Percentiles rank a stretch among this genome's conserved stretches.
phyloP scores from a whole-genome alignment of 2,113 vertebrate species.

The Aegypius monachus region DNA sequence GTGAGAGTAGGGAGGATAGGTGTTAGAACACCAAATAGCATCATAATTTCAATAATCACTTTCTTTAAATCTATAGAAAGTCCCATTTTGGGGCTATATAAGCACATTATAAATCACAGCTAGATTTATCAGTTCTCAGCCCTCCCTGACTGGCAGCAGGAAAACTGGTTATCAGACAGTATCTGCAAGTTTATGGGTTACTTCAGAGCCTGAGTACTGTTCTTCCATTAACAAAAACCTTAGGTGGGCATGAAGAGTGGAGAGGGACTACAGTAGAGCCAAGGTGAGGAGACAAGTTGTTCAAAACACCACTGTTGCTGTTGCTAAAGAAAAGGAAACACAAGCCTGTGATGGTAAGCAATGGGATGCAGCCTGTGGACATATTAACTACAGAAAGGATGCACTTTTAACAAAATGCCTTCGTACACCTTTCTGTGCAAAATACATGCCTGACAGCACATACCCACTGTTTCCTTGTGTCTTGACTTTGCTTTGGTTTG shows the following conservation, averaged over 20 bases:
- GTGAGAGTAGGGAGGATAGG: not conserved
- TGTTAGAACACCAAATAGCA: not conserved
- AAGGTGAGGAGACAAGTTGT: not conserved
- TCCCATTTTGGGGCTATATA: not conserved
- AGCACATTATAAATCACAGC: not conserved
- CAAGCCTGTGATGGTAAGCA: not conserved
- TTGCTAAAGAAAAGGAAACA: not conserved
- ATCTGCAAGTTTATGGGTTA: not conserved
- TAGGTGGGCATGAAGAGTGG: fast-evolving
- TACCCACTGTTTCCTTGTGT: not conserved
- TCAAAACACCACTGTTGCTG: fast-evolving
- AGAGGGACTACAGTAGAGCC: not conserved
- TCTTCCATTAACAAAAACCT: not conserved
- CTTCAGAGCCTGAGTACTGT: not conserved
- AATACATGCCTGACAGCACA: not conserved
- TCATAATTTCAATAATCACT: not conserved
- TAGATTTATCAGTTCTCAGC: not conserved
- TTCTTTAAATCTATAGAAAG: not conserved
- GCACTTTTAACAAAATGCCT: not conserved
- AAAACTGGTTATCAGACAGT: not conserved
- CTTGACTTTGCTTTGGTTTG: not conserved
- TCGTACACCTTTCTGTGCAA: not conserved
- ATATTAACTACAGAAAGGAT: not conserved
- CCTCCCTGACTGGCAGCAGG: not conserved
- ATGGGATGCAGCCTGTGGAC: not conserved